Evolutionary conservation across 2,888 invertebrate genomes (phyloP).

Genomic region (Chymomyza amoena): DNA sequence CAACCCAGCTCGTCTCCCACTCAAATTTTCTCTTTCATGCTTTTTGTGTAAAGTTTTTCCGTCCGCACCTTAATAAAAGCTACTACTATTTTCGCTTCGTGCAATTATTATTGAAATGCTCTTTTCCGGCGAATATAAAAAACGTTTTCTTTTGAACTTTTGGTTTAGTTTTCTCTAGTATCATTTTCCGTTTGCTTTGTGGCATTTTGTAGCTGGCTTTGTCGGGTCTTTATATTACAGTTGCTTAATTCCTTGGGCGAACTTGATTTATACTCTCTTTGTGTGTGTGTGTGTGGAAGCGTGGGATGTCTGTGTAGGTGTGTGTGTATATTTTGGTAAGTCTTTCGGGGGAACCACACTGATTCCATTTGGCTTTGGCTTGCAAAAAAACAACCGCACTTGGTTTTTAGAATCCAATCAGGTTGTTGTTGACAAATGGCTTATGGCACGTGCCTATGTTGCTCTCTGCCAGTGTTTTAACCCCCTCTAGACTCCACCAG

Average conservation of each 20-base stretch:
- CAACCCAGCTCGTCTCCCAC: too few species aligned
- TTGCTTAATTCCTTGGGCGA: constrained; percentile 13
- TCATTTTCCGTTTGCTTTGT: not conserved
- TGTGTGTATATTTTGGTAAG: not conserved
- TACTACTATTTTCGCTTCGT: not conserved
- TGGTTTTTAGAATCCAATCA: constrained; percentile 58
- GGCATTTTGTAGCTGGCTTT: not conserved
- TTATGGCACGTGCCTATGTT: constrained; percentile 59
- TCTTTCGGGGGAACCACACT: not conserved
- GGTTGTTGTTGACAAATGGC: constrained; percentile 61
- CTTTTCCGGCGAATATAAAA: constrained; percentile 4
- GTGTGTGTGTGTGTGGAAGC: constrained; percentile 19
- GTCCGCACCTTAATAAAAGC: not conserved
- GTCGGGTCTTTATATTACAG: not conserved
- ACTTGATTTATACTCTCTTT: constrained; percentile 13
- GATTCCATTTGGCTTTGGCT: constrained; percentile 59
- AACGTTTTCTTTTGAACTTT: not conserved
- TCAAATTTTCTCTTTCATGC: too few species aligned
- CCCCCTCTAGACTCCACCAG: not conserved
- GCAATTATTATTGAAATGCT: constrained; percentile 42
- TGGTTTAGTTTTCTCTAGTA: not conserved
- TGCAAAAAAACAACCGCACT: constrained; percentile 35
- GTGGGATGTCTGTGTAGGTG: not conserved
- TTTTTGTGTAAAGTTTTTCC: too few species aligned
- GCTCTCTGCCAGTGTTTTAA: not conserved